Conservation (phyloP, 2,888 invertebrate genomes). For the Chironomus riparius region DNA sequence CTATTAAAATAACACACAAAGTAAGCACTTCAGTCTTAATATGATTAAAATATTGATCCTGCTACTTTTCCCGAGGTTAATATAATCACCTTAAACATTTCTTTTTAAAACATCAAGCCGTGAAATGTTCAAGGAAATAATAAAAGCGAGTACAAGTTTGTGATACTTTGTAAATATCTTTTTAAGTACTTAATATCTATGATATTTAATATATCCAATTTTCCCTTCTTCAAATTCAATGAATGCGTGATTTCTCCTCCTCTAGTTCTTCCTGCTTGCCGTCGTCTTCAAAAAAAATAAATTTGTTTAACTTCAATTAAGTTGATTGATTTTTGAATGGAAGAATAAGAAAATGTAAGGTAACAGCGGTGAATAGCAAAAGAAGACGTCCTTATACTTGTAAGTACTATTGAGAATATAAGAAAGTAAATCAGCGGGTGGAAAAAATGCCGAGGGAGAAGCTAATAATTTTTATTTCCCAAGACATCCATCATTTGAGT, state of each 20-base stretch:
- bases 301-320: conserved; percentile 18
- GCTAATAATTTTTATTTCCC: not conserved
- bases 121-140: too few relatives aligned
- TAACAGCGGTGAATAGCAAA: not conserved
- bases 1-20: too few relatives aligned
- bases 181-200: too few relatives aligned
- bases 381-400: not conserved
- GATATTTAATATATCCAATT: too few relatives aligned
- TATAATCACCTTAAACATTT: too few relatives aligned
- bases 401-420: not conserved
- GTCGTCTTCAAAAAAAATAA: not conserved
- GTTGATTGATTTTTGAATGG: conserved; percentile 13
- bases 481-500: not conserved
- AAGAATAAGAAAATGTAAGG: too few relatives aligned
- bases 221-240: not conserved
- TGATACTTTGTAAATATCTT: too few relatives aligned
- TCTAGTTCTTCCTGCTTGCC: not conserved
- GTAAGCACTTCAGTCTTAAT: too few relatives aligned
- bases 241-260: not conserved
- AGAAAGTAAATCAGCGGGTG: not conserved
- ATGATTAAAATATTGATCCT: too few relatives aligned
- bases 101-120: too few relatives aligned
- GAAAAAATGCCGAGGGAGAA: not conserved
- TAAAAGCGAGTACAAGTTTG: too few relatives aligned
- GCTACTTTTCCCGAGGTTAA: too few relatives aligned